These are phyloP conservation scores for Babylonia areolata DNA, from an alignment of 1,140 invertebrate species.

Conservation along the genomic window DNA sequence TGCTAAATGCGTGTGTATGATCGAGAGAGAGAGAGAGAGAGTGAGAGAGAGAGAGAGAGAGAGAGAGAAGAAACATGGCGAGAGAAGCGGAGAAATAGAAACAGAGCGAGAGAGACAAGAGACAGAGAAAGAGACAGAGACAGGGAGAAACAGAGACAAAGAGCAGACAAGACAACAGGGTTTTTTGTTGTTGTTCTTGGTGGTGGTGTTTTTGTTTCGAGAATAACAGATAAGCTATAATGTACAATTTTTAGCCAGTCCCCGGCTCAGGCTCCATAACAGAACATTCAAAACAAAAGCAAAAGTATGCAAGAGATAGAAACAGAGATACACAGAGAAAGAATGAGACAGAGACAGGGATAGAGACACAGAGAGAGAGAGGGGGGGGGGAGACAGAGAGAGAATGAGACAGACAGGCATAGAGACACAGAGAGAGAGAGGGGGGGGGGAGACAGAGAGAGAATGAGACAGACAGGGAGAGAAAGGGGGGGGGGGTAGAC, in stretches of 20 bases:
- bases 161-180: background rate
- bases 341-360: background rate
- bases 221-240: no score
- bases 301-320: background rate
- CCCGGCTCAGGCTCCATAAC: no score
- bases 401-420: background rate
- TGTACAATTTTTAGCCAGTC: no score
- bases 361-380: conserved; percentile 6
- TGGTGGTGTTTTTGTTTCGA: no score
- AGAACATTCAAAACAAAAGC: background rate
- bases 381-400: background rate
- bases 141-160: background rate
- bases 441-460: background rate
- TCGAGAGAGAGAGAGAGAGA: background rate
- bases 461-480: background rate
- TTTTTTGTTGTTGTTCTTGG: no score
- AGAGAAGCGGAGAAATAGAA: background rate
- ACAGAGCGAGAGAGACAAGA: background rate
- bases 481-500: background rate
- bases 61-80: background rate
- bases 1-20: background rate
- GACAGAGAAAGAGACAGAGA: background rate
- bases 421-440: background rate
- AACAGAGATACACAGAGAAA: background rate
- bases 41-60: background rate